Percentiles rank a stretch among this genome's conserved stretches.
These are phyloP conservation scores for Dermolepida albohirtum DNA, from an alignment of 2,888 invertebrate species.

Conservation along the genomic window DNA sequence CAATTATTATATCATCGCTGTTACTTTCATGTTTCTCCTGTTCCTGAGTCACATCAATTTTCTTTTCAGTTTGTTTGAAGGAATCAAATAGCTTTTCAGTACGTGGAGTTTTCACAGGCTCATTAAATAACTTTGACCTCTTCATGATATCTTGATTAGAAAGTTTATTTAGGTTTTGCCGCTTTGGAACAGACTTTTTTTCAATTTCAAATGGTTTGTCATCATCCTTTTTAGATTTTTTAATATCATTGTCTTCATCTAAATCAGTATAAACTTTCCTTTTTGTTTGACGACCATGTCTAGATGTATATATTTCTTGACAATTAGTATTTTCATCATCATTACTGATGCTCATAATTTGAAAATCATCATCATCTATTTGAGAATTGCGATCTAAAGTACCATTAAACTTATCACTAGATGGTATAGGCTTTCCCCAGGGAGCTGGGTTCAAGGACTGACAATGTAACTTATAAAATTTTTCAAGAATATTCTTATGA, in stretches of 20 bases:
- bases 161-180: constrained; percentile 17
- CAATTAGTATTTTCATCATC: constrained; percentile 31
- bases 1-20: constrained; percentile 14
- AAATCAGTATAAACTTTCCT: constrained; percentile 46
- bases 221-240: constrained; percentile 41
- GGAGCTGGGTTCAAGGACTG: constrained; percentile 40
- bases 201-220: constrained; percentile 32
- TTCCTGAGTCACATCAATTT: constrained; percentile 20
- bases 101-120: constrained; percentile 10
- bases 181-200: constrained; percentile 20
- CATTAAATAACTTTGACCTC: constrained; percentile 42
- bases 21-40: constrained; percentile 7
- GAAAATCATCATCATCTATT: constrained; percentile 21
- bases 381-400: constrained; percentile 36
- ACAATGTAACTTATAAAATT: constrained; percentile 42
- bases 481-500: constrained; percentile 39
- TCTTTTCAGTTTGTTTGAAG: constrained; percentile 37
- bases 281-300: constrained; percentile 46
- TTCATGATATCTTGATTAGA: constrained; percentile 45
- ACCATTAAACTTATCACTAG: constrained; percentile 42
- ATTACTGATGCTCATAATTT: constrained; percentile 3
- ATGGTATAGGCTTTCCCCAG: constrained; percentile 45
- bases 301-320: constrained; percentile 39
- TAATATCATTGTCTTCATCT: constrained; percentile 35
- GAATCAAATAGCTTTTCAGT: constrained; percentile 46